These are phyloP conservation scores for Orchestia grillus DNA, from an alignment of 1,140 invertebrate genomes.

Conservation along the genomic window DNA sequence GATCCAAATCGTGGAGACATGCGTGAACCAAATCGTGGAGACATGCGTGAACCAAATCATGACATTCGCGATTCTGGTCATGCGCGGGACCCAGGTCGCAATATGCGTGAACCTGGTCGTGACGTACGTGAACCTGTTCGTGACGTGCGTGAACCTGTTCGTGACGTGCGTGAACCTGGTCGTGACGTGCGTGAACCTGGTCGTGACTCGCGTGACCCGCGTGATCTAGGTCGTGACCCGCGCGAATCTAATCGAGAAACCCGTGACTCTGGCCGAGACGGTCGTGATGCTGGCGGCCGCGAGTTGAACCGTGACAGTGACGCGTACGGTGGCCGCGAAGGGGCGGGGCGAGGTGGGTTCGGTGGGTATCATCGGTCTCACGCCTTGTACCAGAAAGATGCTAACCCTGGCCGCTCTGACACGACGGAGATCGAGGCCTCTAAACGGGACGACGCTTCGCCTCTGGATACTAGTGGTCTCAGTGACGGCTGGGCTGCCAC, in stretches of 20 bases:
- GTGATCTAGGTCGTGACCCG: neutral
- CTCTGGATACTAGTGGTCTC: neutral
- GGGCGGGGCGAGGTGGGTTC: neutral
- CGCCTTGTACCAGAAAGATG: neutral
- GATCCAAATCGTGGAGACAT: neutral
- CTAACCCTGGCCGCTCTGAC: neutral
- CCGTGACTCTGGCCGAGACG: neutral
- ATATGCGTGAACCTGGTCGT: neutral
- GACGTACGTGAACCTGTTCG: neutral
- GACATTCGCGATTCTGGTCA: neutral
- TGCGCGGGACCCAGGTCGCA: neutral
- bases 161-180: neutral
- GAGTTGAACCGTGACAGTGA: neutral
- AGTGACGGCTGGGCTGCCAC: conserved; percentile 28
- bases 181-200: neutral
- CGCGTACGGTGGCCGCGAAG: neutral
- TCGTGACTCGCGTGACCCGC: neutral
- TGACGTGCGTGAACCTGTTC: neutral
- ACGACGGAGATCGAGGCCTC: neutral
- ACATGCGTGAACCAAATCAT: neutral
- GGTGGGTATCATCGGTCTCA: neutral
- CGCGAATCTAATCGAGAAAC: neutral
- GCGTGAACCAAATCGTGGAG: conserved; percentile 1
- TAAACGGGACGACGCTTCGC: neutral
- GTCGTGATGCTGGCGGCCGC: neutral